Conservation (phyloP, 2,888 invertebrate genomes). For the Drosophila nr. medialis region DNA sequence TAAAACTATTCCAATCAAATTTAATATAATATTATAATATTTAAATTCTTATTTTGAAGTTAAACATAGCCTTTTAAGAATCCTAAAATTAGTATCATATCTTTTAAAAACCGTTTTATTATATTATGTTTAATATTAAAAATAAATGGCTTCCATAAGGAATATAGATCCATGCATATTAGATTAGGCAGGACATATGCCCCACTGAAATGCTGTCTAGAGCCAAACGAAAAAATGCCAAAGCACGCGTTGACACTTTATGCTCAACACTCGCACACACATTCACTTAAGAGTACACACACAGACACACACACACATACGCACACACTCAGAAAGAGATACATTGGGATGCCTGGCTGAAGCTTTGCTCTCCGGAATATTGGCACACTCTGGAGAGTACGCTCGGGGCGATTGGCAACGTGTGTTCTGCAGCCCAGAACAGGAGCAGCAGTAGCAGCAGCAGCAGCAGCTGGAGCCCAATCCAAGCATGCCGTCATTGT, state of each 20-base stretch:
- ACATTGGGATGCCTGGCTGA: conserved; percentile 28
- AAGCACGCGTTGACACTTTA: conserved; percentile 78
- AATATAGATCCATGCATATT: background rate
- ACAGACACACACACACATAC: conserved; percentile 54
- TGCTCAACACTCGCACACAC: conserved; percentile 69
- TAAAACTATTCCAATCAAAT: background rate
- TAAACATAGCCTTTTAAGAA: background rate
- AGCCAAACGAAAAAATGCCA: conserved; percentile 65
- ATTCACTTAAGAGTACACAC: conserved; percentile 11
- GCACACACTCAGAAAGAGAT: conserved; percentile 42
- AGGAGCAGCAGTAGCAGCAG: conserved; percentile 12
- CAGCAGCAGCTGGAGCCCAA: conserved; percentile 34
- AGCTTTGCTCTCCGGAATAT: conserved; percentile 58
- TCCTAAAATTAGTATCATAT: background rate
- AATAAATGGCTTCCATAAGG: background rate
- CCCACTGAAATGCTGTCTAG: conserved; percentile 12
- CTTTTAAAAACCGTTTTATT: too few species aligned
- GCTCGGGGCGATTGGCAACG: conserved; percentile 66
- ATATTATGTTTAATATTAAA: background rate
- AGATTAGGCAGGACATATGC: conserved; percentile 27
- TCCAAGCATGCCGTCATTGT: conserved; percentile 62
- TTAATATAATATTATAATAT: background rate
- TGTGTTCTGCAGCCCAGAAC: conserved; percentile 69
- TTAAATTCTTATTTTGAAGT: background rate
- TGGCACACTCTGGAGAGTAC: conserved; percentile 61